Evolutionary conservation across 1,140 invertebrate species (phyloP).

Genomic region (Drosophila sp.): DNA sequence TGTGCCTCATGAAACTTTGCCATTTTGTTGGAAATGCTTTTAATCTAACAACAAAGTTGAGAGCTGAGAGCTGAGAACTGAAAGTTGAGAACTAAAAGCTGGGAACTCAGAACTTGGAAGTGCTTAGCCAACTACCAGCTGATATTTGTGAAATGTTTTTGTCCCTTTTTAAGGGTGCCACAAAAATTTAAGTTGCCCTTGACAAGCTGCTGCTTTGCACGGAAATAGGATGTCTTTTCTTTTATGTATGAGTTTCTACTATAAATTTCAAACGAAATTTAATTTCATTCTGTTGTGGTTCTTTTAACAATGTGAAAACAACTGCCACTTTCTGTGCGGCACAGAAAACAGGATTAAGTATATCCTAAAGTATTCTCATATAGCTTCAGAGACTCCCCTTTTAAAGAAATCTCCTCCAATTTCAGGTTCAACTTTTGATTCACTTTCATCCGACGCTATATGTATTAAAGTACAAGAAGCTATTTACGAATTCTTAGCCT

Average conservation of each 20-base stretch:
- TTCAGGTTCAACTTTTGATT: background rate
- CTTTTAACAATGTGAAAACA: slow-evolving; percentile 28
- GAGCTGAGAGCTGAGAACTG: slow-evolving; percentile 1
- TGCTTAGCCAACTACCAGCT: slow-evolving; percentile 40
- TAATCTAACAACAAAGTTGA: slow-evolving; percentile 77
- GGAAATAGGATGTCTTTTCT: slow-evolving; percentile 21
- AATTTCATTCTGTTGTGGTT: slow-evolving; percentile 52
- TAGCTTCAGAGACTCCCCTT: background rate
- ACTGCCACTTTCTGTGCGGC: background rate
- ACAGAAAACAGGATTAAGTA: slow-evolving; percentile 1
- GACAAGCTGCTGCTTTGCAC: slow-evolving; percentile 31
- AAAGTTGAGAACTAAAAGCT: background rate
- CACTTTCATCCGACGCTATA: slow-evolving; percentile 7
- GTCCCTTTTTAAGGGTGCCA: slow-evolving; percentile 16
- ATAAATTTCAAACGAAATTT: slow-evolving; percentile 51
- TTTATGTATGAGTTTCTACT: slow-evolving; percentile 6
- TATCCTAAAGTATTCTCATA: slow-evolving; percentile 3
- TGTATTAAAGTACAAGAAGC: background rate
- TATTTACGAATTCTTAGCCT: slow-evolving; percentile 12
- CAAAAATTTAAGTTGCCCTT: slow-evolving; percentile 72
- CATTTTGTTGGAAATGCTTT: slow-evolving; percentile 68
- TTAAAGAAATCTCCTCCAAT: slow-evolving; percentile 7
- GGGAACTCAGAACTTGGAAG: slow-evolving; percentile 36
- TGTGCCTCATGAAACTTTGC: slow-evolving; percentile 41
- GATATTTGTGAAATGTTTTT: slow-evolving; percentile 41